These are phyloP conservation scores for Calameuta idolon DNA, from an alignment of 2,888 invertebrate species.

Conservation along the genomic window DNA sequence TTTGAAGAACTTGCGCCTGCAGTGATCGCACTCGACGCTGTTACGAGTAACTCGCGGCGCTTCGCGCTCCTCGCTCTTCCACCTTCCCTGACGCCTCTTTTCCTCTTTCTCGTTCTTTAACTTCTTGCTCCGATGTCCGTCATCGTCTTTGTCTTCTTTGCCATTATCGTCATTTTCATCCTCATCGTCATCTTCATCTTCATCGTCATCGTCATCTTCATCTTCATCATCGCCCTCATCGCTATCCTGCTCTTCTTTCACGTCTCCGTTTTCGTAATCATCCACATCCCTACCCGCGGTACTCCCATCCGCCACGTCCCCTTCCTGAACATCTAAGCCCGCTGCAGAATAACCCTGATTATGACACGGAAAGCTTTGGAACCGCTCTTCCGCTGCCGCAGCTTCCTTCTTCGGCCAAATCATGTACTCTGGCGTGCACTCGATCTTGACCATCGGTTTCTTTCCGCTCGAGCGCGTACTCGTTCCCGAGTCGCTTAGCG, in stretches of 20 bases:
- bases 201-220: neutral
- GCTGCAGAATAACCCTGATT: neutral
- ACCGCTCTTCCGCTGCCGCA: neutral
- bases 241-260: neutral
- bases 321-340: neutral
- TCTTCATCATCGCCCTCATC: neutral
- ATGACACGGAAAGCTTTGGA: neutral
- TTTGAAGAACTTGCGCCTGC: constrained; percentile 39
- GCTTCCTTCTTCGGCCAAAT: constrained; percentile 19
- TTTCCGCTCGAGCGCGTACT: neutral
- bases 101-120: neutral
- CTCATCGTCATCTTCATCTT: neutral
- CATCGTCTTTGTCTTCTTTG: neutral
- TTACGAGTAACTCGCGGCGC: neutral
- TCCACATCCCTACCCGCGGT: neutral
- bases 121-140: neutral
- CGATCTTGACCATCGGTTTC: constrained; percentile 12
- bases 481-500: constrained; percentile 12
- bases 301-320: neutral
- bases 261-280: neutral
- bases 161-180: neutral
- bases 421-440: constrained; percentile 20
- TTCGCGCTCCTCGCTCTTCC: neutral
- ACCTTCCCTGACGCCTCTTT: neutral
- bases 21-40: constrained; percentile 44